Percentiles rank a stretch among this genome's conserved stretches.
phyloP scores from a whole-genome alignment of 2,888 invertebrate species.

The Meganola albula region DNA sequence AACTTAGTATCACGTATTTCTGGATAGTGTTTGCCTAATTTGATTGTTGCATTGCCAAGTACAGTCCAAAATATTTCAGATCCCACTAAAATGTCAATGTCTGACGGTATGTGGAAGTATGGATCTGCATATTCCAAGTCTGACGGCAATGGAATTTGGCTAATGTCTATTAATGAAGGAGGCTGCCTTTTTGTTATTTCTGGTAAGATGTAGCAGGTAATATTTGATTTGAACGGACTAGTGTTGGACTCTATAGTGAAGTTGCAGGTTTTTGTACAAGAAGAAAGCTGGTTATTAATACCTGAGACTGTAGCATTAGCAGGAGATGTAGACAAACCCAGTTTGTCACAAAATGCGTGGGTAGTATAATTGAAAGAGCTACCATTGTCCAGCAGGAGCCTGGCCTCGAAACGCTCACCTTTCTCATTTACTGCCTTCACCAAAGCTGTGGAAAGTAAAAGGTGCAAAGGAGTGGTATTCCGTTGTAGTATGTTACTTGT shows the following conservation, averaged over 20 bases:
- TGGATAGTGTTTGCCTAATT: conserved; percentile 20
- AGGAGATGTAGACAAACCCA: conserved; percentile 3
- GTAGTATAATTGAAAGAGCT: conserved; percentile 12
- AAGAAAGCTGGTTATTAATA: conserved; percentile 4
- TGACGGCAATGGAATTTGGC: not conserved
- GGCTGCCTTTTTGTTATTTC: conserved; percentile 12
- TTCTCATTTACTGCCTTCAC: conserved; percentile 8
- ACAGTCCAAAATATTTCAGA: conserved; percentile 23
- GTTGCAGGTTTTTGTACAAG: conserved; percentile 4
- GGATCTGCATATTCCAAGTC: conserved; percentile 21
- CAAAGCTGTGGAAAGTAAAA: conserved; percentile 23
- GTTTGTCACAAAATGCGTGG: not conserved
- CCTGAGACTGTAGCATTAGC: conserved; percentile 7
- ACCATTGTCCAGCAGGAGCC: conserved; percentile 15
- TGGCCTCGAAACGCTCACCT: conserved; percentile 8
- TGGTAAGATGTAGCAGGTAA: too few relatives aligned
- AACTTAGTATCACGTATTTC: conserved; percentile 18
- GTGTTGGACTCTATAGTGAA: not conserved
- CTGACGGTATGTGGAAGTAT: conserved; percentile 17
- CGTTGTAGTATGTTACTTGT: not conserved
- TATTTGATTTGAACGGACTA: not conserved
- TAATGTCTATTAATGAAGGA: conserved; percentile 7
- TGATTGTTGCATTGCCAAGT: conserved; percentile 9
- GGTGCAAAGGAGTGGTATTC: conserved; percentile 2
- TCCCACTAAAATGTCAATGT: conserved; percentile 21